These are phyloP conservation scores for Malacoctenus gilli DNA, from an alignment of 2,797 vertebrate genomes.

Conservation along the genomic window DNA sequence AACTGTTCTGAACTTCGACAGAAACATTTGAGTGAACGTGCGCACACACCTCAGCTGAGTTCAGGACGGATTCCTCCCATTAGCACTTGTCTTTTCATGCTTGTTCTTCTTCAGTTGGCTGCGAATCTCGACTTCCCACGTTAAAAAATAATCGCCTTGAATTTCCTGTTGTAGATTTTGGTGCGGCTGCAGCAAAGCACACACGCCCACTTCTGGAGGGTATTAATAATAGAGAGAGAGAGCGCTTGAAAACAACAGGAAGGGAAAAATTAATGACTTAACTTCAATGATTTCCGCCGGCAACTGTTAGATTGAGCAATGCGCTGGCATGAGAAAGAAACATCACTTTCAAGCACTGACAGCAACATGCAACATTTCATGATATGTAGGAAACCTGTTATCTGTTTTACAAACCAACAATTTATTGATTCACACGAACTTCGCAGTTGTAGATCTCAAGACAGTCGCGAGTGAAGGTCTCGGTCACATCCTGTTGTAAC, in stretches of 20 bases:
- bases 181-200: not conserved
- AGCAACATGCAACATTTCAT: too few species aligned
- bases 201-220: not conserved
- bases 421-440: too few species aligned
- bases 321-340: too few species aligned
- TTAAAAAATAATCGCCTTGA: not conserved
- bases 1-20: too few species aligned
- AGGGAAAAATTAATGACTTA: not conserved
- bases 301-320: not conserved
- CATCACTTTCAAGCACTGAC: too few species aligned
- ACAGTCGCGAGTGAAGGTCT: too few species aligned
- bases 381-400: too few species aligned
- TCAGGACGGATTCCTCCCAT: not conserved
- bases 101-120: not conserved
- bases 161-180: not conserved
- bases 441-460: too few species aligned
- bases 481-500: too few species aligned
- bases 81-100: not conserved
- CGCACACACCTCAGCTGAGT: not conserved
- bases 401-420: too few species aligned
- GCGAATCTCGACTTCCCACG: not conserved
- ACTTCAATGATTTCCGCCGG: not conserved
- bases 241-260: not conserved
- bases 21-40: constrained; percentile 6
- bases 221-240: not conserved